A percentile compares a stretch with the other conserved stretches of the same genome.
Conservation (phyloP, 2,797 vertebrate genomes). For the Mycteria americana region DNA sequence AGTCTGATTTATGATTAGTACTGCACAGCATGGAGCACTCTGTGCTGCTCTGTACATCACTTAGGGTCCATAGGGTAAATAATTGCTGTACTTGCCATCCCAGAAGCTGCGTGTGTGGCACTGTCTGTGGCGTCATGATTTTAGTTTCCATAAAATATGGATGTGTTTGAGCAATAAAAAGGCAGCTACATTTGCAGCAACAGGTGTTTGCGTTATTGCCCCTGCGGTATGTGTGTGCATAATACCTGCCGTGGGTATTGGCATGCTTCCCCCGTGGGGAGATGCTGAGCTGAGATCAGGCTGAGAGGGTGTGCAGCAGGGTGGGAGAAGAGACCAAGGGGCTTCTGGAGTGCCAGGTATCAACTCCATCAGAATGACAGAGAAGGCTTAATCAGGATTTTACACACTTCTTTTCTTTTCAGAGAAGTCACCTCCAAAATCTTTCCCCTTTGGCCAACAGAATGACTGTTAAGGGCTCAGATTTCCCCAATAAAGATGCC, state of each 20-base stretch:
- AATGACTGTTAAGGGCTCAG: background rate
- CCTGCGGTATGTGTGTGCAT: background rate
- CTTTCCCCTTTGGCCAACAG: background rate
- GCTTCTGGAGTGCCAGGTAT: background rate
- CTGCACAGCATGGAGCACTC: background rate
- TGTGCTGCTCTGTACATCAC: background rate
- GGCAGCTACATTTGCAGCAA: background rate
- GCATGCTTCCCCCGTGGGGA: background rate
- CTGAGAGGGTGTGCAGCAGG: background rate
- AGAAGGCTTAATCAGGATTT: background rate
- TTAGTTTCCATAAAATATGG: background rate
- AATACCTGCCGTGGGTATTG: background rate
- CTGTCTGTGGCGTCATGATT: background rate
- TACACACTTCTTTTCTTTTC: background rate
- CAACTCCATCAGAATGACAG: background rate
- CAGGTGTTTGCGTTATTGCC: background rate
- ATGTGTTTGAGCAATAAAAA: background rate
- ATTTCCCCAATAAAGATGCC: background rate
- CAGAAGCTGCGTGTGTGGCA: background rate
- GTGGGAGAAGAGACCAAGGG: background rate
- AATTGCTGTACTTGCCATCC: background rate
- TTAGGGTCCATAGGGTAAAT: background rate
- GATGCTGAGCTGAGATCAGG: background rate
- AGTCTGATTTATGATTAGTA: conserved; percentile 40
- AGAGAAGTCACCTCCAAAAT: background rate